Base-by-base conservation (phyloP, 2,797 vertebrate genomes). In the Vespertilio murinus region DNA sequence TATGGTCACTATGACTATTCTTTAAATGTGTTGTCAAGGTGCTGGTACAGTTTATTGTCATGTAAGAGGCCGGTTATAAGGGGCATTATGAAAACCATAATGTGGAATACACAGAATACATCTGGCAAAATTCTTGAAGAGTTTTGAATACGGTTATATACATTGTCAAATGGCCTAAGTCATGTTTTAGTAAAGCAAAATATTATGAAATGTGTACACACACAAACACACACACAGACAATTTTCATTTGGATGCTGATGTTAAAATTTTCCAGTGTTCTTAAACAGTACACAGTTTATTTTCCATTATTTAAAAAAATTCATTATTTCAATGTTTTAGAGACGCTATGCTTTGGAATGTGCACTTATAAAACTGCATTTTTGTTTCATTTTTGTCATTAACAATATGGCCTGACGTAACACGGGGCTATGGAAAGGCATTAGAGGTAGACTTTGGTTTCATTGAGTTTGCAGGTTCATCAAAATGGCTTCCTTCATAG, bases 161-260 rank as follows among this genome's bases (percentile, higher is more conserved):
- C 28, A 78, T 8, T 8, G 52, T 85, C 73, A 90, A 82, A 88
- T 74, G 33, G 4, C 81, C 78, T 94, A 93, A 82, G 85, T 83
- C 74, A 94, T 91, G 82, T 82, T 90, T 86, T 54, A 90, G 38
- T 73, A 93, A 96, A 96, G 71, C 67, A 95, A 95, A 96, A 92
- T 92, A 94, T 87, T 67, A 95, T 78, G 40, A 94, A 94, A 81
- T 65, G 35, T 67, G 64, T 78, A 17, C 70, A 73, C 13, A 84
- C 12, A 45, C 4, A 67, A 22, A 38, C 28, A 91, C 65, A 84
- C 22, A 77, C 14, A 84, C 5, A 52, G 18, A 70, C 28, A 73
- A 61, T 73, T 94, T 96, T 95, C 84, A 91, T 84, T 84, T 84
- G 54, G 30, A 79, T 81, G 73, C 75, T 86, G 90, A 82, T 35